Conservation (phyloP, 53 echinoderm and acorn worm genomes). For the Henricia sp. region DNA sequence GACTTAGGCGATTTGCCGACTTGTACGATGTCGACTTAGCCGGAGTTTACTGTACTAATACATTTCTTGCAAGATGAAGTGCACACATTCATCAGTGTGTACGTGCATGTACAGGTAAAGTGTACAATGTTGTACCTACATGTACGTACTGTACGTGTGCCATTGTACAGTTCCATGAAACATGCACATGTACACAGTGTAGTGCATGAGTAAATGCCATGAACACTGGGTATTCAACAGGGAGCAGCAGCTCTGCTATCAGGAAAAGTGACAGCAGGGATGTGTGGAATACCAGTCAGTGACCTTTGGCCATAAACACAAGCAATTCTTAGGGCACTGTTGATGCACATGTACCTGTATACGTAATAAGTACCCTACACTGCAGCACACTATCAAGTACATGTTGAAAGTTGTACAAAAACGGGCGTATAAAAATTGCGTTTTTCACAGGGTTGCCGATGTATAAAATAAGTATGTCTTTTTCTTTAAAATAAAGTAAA, state of each 20-base stretch:
- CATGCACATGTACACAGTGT: neutral
- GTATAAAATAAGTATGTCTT: too few relatives aligned
- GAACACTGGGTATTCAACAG: neutral
- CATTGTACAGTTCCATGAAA: neutral
- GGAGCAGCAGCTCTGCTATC: neutral
- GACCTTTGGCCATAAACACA: conserved; percentile 37
- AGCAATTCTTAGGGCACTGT: conserved; percentile 2
- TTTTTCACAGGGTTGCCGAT: too few relatives aligned
- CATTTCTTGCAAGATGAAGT: too few relatives aligned
- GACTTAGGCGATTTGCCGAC: too few relatives aligned
- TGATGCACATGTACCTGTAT: conserved; percentile 33
- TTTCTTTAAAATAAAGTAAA: too few relatives aligned
- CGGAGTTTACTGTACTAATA: too few relatives aligned
- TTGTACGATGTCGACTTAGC: too few relatives aligned
- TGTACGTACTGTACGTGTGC: neutral
- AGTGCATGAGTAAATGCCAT: neutral
- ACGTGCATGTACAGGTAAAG: too few relatives aligned
- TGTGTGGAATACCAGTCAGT: conserved; percentile 34
- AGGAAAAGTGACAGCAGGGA: conserved; percentile 10
- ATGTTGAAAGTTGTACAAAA: too few relatives aligned
- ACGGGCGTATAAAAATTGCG: too few relatives aligned
- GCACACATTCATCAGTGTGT: too few relatives aligned
- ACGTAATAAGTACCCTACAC: neutral
- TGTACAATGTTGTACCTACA: neutral
- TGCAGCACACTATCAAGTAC: too few relatives aligned